Base-by-base conservation (phyloP, 2,113 vertebrate genomes). In the Rhineura floridana region DNA sequence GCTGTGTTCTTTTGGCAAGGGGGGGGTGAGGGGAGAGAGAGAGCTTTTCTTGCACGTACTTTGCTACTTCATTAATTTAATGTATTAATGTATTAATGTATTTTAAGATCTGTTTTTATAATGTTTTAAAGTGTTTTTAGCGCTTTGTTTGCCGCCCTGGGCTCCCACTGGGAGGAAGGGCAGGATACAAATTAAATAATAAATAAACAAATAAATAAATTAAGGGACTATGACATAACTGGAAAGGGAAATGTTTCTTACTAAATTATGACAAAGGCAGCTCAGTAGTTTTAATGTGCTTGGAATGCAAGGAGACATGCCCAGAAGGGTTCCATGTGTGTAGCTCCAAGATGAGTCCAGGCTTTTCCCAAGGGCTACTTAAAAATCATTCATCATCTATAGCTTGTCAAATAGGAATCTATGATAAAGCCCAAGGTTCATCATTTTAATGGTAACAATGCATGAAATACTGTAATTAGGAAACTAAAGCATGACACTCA, bases 381-480 rank as follows among this genome's bases (percentile, higher is more conserved):
- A 82, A 80, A 90, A 89, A 59, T 90, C 84, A 93, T 84, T 93
- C 88, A 93, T 77, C 79, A 67, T 36, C 65, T 21, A 70, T 89
- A 94, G 42, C 92, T 55, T 91, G 85, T 89, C 80, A 86, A 90
- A 92, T 72, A n/a, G 13, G 82, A 81, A 94, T 73, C 3, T 19
- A 78, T 75, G 8, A 87, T 88, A 11, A 92, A 92, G 90, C 89
- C 65, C 59, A 83, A 87, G 94, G 93, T 92, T 70, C 91, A 70
- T 92, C 91, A 93, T 95, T 85, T 93, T 93, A 91, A 90, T 90
- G 80, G 81, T 91, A 89, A 94, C 87, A 89, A 94, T 91, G 55
- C 36, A 87, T 55, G 73, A 48, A 91, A 62, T 46, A 72, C 21
- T 90, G 63, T 86, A 83, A 80, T 88, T 55, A 90, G 10, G 72